phyloP scores from a whole-genome alignment of 2,113 vertebrate species.

The Myrmophylax atrothorax region DNA sequence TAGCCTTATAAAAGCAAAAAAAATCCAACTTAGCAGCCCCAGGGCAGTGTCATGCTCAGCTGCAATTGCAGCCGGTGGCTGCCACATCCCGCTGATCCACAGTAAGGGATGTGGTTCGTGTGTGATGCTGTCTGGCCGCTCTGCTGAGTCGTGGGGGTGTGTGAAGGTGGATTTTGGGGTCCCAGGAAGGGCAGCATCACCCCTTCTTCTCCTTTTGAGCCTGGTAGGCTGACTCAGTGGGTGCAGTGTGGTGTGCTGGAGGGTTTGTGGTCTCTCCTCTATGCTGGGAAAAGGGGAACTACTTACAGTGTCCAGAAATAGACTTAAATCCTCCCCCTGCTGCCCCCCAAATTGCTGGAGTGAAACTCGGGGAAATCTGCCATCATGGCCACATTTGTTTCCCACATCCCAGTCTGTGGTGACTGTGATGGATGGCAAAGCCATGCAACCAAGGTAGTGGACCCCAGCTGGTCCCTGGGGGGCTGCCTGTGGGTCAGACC shows the following conservation, averaged over 20 bases:
- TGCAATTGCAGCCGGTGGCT: accelerated
- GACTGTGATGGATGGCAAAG: neutral
- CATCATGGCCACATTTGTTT: accelerated
- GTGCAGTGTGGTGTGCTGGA: accelerated
- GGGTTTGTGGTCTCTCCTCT: neutral
- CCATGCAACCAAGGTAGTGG: accelerated
- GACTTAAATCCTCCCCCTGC: neutral
- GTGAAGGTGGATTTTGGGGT: neutral
- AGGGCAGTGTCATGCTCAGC: accelerated
- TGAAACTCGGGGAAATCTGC: neutral
- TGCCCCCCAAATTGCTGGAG: neutral
- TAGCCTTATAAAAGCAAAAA: neutral
- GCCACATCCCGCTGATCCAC: neutral
- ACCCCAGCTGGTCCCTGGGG: neutral
- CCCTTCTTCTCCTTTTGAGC: neutral
- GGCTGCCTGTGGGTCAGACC: accelerated
- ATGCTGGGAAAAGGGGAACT: neutral
- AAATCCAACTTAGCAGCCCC: neutral
- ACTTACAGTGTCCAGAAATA: neutral
- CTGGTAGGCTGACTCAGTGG: neutral
- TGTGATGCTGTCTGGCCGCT: neutral
- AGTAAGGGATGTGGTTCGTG: neutral
- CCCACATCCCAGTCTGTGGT: neutral
- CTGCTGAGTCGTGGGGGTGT: accelerated
- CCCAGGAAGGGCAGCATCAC: neutral